Base-by-base conservation (phyloP, 37 sponge, comb jelly and placozoan genomes). In the Diacarnus erythraeanus region DNA sequence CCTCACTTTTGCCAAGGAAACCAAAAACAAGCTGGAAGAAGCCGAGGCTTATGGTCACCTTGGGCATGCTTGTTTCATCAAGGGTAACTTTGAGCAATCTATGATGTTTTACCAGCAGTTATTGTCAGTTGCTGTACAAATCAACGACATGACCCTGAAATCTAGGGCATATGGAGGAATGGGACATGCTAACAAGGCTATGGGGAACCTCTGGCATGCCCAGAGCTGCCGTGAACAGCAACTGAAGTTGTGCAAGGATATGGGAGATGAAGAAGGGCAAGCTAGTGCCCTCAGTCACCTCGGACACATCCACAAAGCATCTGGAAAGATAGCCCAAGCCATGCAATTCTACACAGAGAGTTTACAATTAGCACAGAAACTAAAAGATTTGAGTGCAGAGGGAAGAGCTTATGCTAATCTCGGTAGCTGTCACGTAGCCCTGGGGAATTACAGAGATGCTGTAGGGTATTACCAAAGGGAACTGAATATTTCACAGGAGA, bases 121-220 rank as follows among this genome's bases (percentile, higher is more conserved):
- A 38, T 80, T 96, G 57, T 80, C 91, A 3, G 85, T 92, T 18
- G 97, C 91, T 36, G 92, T 96, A 37, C 85, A 90, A 23, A 25
- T 81, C 67, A 75, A 83, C 41, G 85, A 96, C 81, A 59, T 87
- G 58, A 43, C 23, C 10, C 83, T 92, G 39, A 90, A 94, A 88
- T 90, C 93, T n/a, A 67, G 81, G 20, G 98, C 89, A 0, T 97
- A 97, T 76, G 95, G 95, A 0, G 92, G 92, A 17, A 92, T 97
- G 88, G 98, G 95, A 0, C 89, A 90, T 35, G 93, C 97, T 33
- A 92, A 92, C 78, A 64, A 85, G 38, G 81, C 85, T 25, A 78
- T 93, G 90, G 82, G 84, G 3, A 85, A 90, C 78, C 77, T 89
- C 30, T 80, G 76, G 43, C 82, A 90, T 68, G 98, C 98, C 0